These are phyloP conservation scores for Chelonus insularis DNA, from an alignment of 1,140 invertebrate genomes.

Conservation along the genomic window DNA sequence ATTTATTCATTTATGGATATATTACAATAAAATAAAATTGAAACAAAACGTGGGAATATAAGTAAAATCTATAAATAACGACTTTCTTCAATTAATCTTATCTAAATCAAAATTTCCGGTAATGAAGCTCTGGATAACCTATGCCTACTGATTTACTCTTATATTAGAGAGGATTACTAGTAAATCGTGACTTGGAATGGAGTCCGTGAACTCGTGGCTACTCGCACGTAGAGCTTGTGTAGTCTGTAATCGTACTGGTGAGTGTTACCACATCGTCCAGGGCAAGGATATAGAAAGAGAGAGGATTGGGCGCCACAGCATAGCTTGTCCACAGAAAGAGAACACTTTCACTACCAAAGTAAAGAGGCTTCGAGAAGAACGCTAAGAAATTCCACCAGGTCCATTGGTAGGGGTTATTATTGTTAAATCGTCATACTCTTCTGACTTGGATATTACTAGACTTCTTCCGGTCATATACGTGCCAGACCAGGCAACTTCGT, in stretches of 20 bases:
- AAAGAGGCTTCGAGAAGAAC: constrained; percentile 45
- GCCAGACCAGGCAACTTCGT: not conserved
- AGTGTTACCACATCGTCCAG: constrained; percentile 24
- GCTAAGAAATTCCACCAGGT: constrained; percentile 33
- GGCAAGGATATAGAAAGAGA: constrained; percentile 28
- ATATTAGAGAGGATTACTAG: not conserved
- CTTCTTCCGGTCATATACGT: constrained; percentile 1
- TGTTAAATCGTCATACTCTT: constrained; percentile 8
- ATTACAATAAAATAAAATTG: too few species aligned
- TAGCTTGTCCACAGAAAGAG: constrained; percentile 12
- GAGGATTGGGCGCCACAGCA: not conserved
- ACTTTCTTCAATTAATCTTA: not conserved
- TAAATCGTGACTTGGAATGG: not conserved
- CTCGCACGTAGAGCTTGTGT: constrained; percentile 4
- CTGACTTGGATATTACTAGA: constrained; percentile 2
- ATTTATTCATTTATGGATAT: too few species aligned
- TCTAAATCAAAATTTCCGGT: not conserved
- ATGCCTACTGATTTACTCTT: too few species aligned
- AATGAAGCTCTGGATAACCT: not conserved
- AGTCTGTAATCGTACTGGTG: not conserved
- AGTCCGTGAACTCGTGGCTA: not conserved
- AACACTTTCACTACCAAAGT: constrained; percentile 58
- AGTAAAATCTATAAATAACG: not conserved
- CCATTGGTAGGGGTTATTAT: constrained; percentile 8
- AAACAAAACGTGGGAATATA: too few species aligned